A percentile compares a stretch with the other conserved stretches of the same genome.
phyloP scores from a whole-genome alignment of 2,888 invertebrate species.

The Ptycholaimellus sp. region DNA sequence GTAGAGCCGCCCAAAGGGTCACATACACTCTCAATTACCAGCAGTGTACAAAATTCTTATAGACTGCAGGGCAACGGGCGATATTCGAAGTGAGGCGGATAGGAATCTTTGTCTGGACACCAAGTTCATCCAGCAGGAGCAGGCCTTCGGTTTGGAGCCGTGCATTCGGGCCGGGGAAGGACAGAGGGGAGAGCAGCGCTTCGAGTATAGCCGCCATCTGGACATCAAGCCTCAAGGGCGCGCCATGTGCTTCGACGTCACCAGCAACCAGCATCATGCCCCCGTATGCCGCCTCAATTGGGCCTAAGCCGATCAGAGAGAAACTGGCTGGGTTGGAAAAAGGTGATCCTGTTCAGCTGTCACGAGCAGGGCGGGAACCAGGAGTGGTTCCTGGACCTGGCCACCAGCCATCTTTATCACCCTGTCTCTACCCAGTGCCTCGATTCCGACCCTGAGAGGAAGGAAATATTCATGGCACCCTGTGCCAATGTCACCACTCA shows the following conservation, averaged over 20 bases:
- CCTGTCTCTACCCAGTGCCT: constrained; percentile 51
- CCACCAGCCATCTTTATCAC: constrained; percentile 43
- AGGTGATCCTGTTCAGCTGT: constrained; percentile 44
- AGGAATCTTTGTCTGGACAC: constrained; percentile 38
- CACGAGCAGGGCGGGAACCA: constrained; percentile 73
- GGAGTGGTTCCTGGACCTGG: constrained; percentile 48
- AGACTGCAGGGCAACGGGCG: constrained; percentile 22
- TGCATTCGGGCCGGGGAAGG: constrained; percentile 36
- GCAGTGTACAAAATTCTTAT: constrained; percentile 34
- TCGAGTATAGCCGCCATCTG: constrained; percentile 26
- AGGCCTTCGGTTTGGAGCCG: constrained; percentile 31
- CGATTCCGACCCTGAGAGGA: constrained; percentile 42
- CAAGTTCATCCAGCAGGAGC: constrained; percentile 30
- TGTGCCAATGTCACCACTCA: too few relatives aligned
- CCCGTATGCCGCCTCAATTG: too few relatives aligned
- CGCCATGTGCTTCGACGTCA: not conserved
- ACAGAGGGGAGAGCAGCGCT: constrained; percentile 37
- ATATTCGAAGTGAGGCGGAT: constrained; percentile 26
- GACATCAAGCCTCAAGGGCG: not conserved
- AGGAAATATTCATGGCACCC: constrained; percentile 42
- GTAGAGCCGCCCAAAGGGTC: constrained; percentile 51
- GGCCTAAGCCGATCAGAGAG: too few relatives aligned
- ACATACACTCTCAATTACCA: constrained; percentile 31
- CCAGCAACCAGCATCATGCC: not conserved
- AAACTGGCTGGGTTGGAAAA: too few relatives aligned